Evolutionary conservation across 1,140 invertebrate species (phyloP), one percentile per base, ranked within the genome.

Genomic region (Lasioglossum albipes): DNA sequence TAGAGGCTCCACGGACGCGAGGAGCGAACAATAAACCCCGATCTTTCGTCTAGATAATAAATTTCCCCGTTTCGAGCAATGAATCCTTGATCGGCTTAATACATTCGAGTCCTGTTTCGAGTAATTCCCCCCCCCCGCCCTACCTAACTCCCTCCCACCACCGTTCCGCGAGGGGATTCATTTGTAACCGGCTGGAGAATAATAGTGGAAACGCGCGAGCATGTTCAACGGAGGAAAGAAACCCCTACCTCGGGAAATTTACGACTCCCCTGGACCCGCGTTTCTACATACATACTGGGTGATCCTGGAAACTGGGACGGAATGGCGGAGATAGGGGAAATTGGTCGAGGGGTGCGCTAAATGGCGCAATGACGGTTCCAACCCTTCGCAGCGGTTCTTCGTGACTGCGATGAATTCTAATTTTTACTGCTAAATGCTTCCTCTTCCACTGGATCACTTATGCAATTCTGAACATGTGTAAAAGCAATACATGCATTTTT

Each of bases 181-280:
- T 71, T 66, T 65, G 64, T 69, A 54, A 31, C 52, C 57, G 79
- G 16, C 45, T 52, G 7, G 59, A 31, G 49, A 78, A 27, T 67
- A 75, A 75, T 31, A 18, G 52, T 69, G 65, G 45, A 78, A 71
- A 64, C 22, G 7, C 75, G 42, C 75, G 67, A 72, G 59, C 59
- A 45, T 41, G 67, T 49, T 62, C 22, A 7, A 2, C 20, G 42
- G 31, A 16, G 68, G 62, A 72, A 69, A 59, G 64, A 64, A 16
- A 2, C 9, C 59, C 70, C 42, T 16, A 6, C 45, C 67, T 2
- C 6, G 20, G 49, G 31, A 61, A 76, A 78, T 70, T 77, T 78
- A 72, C 61, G 68, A 42, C 57, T 59, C 41, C 45, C 20, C 18
- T 7, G 42, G 22, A 59, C 59, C 59, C 18, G 64, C n/a, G 68